These are phyloP conservation scores for Australoheros scitulus DNA, from an alignment of 2,113 vertebrate genomes.

Conservation along the genomic window DNA sequence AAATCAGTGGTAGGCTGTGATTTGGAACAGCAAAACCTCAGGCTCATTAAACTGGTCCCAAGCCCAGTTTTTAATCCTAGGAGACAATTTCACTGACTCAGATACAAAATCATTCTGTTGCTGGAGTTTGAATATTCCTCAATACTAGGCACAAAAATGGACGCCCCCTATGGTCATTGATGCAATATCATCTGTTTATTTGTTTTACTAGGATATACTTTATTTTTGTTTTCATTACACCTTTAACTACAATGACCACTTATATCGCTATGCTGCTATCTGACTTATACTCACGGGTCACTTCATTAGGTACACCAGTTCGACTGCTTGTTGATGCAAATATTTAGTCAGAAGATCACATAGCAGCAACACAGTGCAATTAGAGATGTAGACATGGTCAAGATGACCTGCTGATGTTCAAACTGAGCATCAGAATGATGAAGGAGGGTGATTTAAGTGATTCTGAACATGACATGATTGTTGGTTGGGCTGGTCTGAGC, in stretches of 20 bases:
- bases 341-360: neutral
- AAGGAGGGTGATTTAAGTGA: neutral
- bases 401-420: neutral
- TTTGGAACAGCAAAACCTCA: constrained; percentile 21
- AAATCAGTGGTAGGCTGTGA: constrained; percentile 36
- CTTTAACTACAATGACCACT: neutral
- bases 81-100: neutral
- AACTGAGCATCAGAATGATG: neutral
- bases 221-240: neutral
- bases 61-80: constrained; percentile 6
- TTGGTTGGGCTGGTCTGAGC: neutral
- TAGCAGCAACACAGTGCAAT: neutral
- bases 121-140: neutral
- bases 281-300: neutral
- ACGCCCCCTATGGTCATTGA: neutral
- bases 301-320: neutral
- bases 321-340: neutral
- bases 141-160: neutral
- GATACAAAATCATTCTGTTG: neutral
- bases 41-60: constrained; percentile 43
- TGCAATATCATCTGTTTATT: neutral
- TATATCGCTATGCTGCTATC: neutral
- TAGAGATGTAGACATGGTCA: neutral
- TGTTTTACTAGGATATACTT: neutral
- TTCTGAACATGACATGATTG: neutral